Conservation (phyloP, 2,797 vertebrate genomes). For the Sarcophilus harrisii region DNA sequence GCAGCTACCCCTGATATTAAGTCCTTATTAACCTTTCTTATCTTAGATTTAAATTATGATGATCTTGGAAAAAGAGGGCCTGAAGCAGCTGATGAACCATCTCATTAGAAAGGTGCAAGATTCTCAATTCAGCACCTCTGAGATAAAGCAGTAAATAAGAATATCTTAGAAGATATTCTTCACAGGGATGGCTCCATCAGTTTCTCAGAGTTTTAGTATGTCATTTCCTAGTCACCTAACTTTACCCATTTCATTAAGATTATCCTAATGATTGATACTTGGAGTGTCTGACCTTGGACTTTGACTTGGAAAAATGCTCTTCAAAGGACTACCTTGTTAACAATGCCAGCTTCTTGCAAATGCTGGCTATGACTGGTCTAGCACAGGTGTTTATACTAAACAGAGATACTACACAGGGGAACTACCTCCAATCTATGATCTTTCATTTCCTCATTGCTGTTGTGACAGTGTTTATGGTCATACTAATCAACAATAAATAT, state of each 20-base stretch:
- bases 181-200: slow-evolving; percentile 96
- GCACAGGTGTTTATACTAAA: fast-evolving
- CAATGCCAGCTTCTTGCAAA: background rate
- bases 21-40: slow-evolving; percentile 93
- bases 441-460: background rate
- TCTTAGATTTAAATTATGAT: slow-evolving; percentile 89
- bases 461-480: background rate
- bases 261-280: slow-evolving; percentile 86
- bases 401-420: background rate
- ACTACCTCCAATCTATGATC: background rate
- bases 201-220: slow-evolving; percentile 94
- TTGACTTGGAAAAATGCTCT: background rate
- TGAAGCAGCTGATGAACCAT: slow-evolving; percentile 92
- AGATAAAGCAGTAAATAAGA: slow-evolving; percentile 93
- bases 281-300: fast-evolving
- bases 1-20: slow-evolving; percentile 92
- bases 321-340: no score
- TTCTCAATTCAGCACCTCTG: slow-evolving; percentile 81
- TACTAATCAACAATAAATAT: background rate
- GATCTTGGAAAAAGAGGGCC: slow-evolving; percentile 88
- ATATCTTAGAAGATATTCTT: slow-evolving; percentile 93
- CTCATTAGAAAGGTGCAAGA: slow-evolving; percentile 91
- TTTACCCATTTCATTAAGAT: slow-evolving; percentile 96
- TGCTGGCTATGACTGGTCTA: fast-evolving
- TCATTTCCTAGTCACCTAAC: slow-evolving; percentile 94